Percentiles rank a stretch among this genome's conserved stretches.
phyloP scores from a whole-genome alignment of 2,113 vertebrate species.

The Gobiocypris rarus region DNA sequence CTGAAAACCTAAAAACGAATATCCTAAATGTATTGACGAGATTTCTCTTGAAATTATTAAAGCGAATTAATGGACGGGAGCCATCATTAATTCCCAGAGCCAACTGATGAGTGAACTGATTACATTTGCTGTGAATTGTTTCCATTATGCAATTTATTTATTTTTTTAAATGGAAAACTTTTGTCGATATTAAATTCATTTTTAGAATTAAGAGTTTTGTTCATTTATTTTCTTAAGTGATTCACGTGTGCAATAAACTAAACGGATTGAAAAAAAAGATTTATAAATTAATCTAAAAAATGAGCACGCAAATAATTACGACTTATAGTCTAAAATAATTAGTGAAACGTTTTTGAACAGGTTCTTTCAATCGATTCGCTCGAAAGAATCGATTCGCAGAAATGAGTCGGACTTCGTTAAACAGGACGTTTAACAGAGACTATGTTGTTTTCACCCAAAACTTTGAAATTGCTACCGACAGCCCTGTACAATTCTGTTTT shows the following conservation, averaged over 20 bases:
- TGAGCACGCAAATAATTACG: not conserved
- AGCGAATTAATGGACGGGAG: not conserved
- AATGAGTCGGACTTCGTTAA: not conserved
- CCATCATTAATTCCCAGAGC: not conserved
- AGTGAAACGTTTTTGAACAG: not conserved
- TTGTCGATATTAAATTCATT: too few relatives aligned
- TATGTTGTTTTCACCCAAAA: conserved; percentile 28
- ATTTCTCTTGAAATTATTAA: not conserved
- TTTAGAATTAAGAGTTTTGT: not conserved
- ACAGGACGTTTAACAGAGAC: not conserved
- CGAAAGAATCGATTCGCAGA: not conserved
- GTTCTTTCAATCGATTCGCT: not conserved
- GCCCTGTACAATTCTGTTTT: not conserved
- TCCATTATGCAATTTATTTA: too few relatives aligned
- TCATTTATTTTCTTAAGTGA: too few relatives aligned
- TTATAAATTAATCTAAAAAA: not conserved
- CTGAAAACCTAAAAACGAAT: not conserved
- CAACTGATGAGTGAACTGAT: not conserved
- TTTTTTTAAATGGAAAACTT: too few relatives aligned
- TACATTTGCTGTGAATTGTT: too few relatives aligned
- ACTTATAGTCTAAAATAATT: not conserved
- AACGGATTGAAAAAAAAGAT: not conserved
- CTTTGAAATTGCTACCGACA: not conserved
- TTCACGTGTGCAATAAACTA: not conserved
- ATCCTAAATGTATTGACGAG: too few relatives aligned